These are phyloP conservation scores for Macrotis lagotis DNA, from an alignment of 2,113 vertebrate species.

Conservation along the genomic window DNA sequence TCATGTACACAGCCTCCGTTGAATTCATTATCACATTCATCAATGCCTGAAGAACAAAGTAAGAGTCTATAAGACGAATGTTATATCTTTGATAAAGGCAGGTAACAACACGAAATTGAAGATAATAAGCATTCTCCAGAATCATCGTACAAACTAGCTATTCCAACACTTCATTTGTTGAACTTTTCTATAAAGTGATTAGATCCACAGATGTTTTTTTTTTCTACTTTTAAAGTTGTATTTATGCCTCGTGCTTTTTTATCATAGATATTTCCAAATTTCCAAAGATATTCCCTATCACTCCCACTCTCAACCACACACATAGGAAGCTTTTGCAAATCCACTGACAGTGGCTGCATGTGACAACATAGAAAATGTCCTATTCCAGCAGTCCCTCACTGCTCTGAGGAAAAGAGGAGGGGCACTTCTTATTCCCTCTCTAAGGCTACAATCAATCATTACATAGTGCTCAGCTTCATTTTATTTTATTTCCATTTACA, in stretches of 20 bases:
- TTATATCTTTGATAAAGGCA: slow-evolving; percentile 62
- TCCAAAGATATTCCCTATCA: not conserved
- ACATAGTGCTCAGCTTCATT: not conserved
- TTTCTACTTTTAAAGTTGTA: not conserved
- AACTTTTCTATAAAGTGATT: not conserved
- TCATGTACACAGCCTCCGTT: slow-evolving; percentile 98
- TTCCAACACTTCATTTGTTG: slow-evolving; percentile 52
- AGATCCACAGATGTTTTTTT: not conserved
- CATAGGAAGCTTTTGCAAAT: not conserved
- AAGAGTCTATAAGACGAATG: slow-evolving; percentile 77
- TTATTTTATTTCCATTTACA: not conserved
- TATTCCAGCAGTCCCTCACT: not conserved
- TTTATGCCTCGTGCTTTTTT: not conserved
- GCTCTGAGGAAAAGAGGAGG: not conserved
- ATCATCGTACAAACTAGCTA: slow-evolving; percentile 33
- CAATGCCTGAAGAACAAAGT: slow-evolving; percentile 89
- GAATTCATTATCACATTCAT: slow-evolving; percentile 95
- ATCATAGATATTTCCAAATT: not conserved
- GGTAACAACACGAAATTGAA: slow-evolving; percentile 23
- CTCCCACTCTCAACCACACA: not conserved
- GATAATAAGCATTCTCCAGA: slow-evolving; percentile 38
- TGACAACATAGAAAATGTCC: not conserved
- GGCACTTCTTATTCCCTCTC: not conserved
- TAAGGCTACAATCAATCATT: not conserved
- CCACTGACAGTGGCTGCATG: not conserved